Evolutionary conservation across 2,888 invertebrate genomes (phyloP), one percentile per base, ranked within the genome.

Genomic region (Meghimatium bilineatum): DNA sequence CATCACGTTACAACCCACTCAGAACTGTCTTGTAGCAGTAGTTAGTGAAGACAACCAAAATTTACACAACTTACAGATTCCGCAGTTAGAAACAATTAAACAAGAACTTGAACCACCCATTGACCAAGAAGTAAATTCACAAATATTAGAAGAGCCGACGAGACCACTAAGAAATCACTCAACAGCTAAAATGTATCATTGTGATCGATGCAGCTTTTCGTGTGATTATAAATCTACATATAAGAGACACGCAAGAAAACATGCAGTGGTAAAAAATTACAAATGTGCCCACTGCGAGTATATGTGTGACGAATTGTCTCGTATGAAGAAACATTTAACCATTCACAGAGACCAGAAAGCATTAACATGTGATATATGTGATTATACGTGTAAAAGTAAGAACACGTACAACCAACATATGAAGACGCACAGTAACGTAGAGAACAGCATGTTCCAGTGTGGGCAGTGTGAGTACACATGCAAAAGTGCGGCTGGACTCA

Each of bases 231-330:
- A 75, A 52, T 84, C 84, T 14, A 84, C 78, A 12, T 84, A 63
- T 56, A 84, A 84, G 29, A 75, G 56, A 26, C 84, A 84, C n/a
- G 23, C 56, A 29, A 80, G 69, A 49, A 80, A 71, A 52, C 84
- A 84, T 63, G 36, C 67, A 3, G 26, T 29, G 29, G 49, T 72
- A 26, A 84, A 84, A 29, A 78, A 71, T 32, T 79, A 66, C 75
- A 84, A 84, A 49, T 84, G 84, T 75, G 79, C 74, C 36, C 80
- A 84, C 26, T 84, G 84, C 38, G 72, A 84, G 20, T 84, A 84
- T 49, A 74, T 66, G 56, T 84, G 84, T 63, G 74, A 78, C 34
- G 69, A 75, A 32, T 10, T 80, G 38, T 72, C 75, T 32, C 79
- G 84, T 1, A 80, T 84, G 80, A 84, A 84, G 67, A 75, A 80